phyloP scores from a whole-genome alignment of 1,140 invertebrate species.

The Drosophila trapezifrons region DNA sequence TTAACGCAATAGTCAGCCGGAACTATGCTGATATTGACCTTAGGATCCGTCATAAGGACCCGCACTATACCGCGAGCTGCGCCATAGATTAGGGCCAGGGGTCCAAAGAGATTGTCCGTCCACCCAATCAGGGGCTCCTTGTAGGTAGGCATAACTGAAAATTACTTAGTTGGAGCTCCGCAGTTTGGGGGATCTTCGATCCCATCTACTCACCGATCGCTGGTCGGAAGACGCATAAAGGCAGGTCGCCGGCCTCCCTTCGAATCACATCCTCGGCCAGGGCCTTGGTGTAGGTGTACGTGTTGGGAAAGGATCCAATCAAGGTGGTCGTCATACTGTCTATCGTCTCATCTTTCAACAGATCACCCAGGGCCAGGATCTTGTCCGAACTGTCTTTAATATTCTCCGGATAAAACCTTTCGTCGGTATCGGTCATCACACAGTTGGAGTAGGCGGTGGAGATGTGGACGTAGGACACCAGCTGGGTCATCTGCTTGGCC shows the following conservation, averaged over 20 bases:
- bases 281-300: conserved; percentile 93
- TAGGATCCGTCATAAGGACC: conserved; percentile 86
- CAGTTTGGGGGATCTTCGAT: neutral
- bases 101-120: conserved; percentile 96
- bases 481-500: conserved; percentile 87
- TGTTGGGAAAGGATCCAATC: conserved; percentile 90
- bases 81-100: conserved; percentile 89
- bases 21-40: conserved; percentile 86
- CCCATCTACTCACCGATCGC: conserved; percentile 88
- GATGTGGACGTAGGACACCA: conserved; percentile 88
- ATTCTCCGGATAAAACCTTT: conserved; percentile 89
- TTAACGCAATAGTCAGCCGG: conserved; percentile 93
- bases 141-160: conserved; percentile 90
- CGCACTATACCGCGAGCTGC: conserved; percentile 90
- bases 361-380: conserved; percentile 85
- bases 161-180: conserved; percentile 78
- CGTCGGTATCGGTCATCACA: conserved; percentile 86
- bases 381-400: conserved; percentile 87
- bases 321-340: conserved; percentile 88
- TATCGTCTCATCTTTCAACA: conserved; percentile 85
- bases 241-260: conserved; percentile 87
- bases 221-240: conserved; percentile 89
- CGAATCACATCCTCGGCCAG: conserved; percentile 90
- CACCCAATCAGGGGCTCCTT: conserved; percentile 90
- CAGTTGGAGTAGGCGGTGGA: conserved; percentile 91